Evolutionary conservation across 1,140 invertebrate genomes (phyloP), one percentile per base, ranked within the genome.

Genomic region (Brachionus rotundiformis): DNA sequence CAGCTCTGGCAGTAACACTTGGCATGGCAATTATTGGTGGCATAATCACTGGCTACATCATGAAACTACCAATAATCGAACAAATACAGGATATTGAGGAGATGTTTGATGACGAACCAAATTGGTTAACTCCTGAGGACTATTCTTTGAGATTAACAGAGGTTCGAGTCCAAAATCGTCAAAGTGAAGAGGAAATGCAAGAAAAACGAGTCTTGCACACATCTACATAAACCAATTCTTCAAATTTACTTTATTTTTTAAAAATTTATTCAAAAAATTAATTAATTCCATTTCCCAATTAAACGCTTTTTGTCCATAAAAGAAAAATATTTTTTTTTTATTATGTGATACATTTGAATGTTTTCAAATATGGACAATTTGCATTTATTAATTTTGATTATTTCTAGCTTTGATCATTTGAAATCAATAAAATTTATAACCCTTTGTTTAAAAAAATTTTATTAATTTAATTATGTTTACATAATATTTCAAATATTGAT

Each of bases 1-100:
- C 92, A 4, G 92, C 92, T 1, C 88, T 95, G 6, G 88, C 87
- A 3, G 85, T 93, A 4, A 95, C 94, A 0, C 65, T 95, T 0
- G 86, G 86, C 7, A 89, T 94, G 29, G 91, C 93, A 47, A 88
- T 94, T 36, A 89, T 91, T 75, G 91, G 92, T n/a, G 94, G 94
- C 61, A 85, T 92, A 82, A 82, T 94, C 77, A 93, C 94, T 87
- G 94, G 94, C 94, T 88, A 86, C 29, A 76, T 61, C n/a, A 68
- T 75, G 44, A 49, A 41, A 36, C 11, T 82, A 7, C 65, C 39
- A 36, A 73, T 68, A 1, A 31, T 82, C 16, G 63, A 39, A 59
- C 39, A 82, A 82, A 29, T 71, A 5, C 27, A 81, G 31, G 29
- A 79, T 59, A 25, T 79, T 11, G 76, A 79, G 31, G 79, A 81